Evolutionary conservation across 2,113 vertebrate genomes (phyloP).

Genomic region (Pungitius pungitius): DNA sequence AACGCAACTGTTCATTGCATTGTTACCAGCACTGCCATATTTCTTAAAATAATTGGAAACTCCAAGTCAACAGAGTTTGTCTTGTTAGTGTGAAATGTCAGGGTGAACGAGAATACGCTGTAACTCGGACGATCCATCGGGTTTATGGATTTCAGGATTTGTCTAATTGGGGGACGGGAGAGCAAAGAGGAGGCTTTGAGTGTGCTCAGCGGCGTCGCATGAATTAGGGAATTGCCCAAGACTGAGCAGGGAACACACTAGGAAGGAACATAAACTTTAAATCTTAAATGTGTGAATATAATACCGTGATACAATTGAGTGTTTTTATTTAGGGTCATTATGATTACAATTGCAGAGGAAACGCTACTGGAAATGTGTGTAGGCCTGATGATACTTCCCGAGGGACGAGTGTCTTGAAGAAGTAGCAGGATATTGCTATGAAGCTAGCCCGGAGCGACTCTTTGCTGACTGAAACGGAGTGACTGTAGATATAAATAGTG

Average conservation of each 20-base stretch:
- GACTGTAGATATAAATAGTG: conserved; percentile 67
- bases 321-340: conserved; percentile 1
- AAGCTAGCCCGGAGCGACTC: conserved; percentile 60
- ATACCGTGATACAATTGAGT: neutral
- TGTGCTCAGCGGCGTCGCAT: conserved; percentile 13
- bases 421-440: conserved; percentile 41
- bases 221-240: conserved; percentile 29
- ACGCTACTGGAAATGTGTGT: conserved; percentile 6
- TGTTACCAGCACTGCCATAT: conserved; percentile 26
- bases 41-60: conserved; percentile 68
- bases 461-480: conserved; percentile 47
- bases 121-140: conserved; percentile 69
- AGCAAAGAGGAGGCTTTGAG: conserved; percentile 32
- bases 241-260: neutral
- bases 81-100: conserved; percentile 68
- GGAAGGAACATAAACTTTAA: neutral
- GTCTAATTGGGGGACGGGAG: conserved; percentile 63
- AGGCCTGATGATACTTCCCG: conserved; percentile 31
- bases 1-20: neutral
- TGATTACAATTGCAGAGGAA: conserved; percentile 9
- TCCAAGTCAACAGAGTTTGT: conserved; percentile 64
- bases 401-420: conserved; percentile 39
- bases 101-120: conserved; percentile 41
- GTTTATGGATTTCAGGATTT: conserved; percentile 61
- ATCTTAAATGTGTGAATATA: neutral